Percentiles rank a stretch among this genome's conserved stretches.
These are phyloP conservation scores for Tokudaia muenninki DNA, from an alignment of 2,797 vertebrate genomes.

Conservation along the genomic window DNA sequence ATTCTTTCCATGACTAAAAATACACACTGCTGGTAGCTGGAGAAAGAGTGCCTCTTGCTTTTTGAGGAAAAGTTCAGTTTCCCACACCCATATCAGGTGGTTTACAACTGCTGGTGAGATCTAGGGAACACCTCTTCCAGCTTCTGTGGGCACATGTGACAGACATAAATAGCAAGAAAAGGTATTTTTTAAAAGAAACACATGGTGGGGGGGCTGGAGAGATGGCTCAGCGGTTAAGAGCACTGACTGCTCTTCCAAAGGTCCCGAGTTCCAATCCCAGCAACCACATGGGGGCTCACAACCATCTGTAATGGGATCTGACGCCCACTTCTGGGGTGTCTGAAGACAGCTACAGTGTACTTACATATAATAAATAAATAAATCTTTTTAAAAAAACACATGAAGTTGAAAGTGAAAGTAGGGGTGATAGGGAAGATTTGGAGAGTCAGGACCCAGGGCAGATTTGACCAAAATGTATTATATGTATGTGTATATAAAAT, in stretches of 20 bases:
- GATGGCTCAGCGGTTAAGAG: too few species aligned
- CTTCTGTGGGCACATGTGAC: neutral
- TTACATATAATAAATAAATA: too few species aligned
- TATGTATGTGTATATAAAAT: neutral
- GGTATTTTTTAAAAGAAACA: neutral
- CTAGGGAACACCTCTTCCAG: neutral
- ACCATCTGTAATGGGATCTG: too few species aligned
- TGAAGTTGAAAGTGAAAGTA: neutral
- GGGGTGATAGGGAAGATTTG: neutral
- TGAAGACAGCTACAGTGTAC: too few species aligned
- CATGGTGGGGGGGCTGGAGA: too few species aligned
- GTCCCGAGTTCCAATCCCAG: too few species aligned
- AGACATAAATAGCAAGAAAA: neutral
- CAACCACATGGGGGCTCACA: too few species aligned
- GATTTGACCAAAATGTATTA: neutral
- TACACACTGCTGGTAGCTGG: neutral
- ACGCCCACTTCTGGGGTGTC: too few species aligned
- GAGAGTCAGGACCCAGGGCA: neutral
- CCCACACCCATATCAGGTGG: neutral
- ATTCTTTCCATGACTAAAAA: constrained; percentile 46
- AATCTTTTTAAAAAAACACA: neutral
- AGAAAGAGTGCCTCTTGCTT: neutral
- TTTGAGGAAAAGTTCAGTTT: neutral
- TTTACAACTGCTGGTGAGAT: neutral
- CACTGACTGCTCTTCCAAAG: too few species aligned